These are phyloP conservation scores for Cordylochernes scorpioides DNA, from an alignment of 2,888 invertebrate species.

Conservation along the genomic window DNA sequence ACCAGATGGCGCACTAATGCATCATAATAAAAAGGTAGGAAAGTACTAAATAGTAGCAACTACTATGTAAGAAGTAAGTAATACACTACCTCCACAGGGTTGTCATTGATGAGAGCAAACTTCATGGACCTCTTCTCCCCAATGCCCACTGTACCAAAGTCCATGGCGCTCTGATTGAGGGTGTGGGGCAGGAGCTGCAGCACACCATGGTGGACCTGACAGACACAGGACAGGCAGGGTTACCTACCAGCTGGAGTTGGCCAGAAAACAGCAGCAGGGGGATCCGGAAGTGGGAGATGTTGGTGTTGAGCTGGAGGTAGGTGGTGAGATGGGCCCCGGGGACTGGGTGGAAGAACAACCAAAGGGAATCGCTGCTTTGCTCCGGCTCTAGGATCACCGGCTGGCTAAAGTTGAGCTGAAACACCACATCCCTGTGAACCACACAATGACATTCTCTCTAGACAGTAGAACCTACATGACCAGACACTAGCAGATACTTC, in stretches of 20 bases:
- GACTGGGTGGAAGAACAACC: constrained; percentile 30
- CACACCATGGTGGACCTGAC: constrained; percentile 3
- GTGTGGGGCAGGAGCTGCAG: constrained; percentile 25
- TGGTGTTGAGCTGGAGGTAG: constrained; percentile 37
- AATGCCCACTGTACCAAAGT: constrained; percentile 29
- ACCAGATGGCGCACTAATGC: too few species aligned
- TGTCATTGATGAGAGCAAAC: constrained; percentile 43
- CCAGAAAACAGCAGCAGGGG: constrained; percentile 46
- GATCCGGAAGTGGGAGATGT: constrained; percentile 40
- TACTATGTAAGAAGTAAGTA: too few species aligned
- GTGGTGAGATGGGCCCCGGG: constrained; percentile 32
- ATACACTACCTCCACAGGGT: constrained; percentile 33
- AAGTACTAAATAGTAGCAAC: too few species aligned
- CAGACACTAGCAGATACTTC: too few species aligned
- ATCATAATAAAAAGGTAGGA: too few species aligned
- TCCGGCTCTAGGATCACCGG: constrained; percentile 33
- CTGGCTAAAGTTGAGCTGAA: constrained; percentile 32
- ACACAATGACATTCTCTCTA: too few species aligned
- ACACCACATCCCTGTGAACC: too few species aligned
- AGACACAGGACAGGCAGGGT: neutral
- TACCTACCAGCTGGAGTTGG: constrained; percentile 31
- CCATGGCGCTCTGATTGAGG: constrained; percentile 19
- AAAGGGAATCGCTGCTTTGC: constrained; percentile 31
- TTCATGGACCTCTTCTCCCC: constrained; percentile 36
- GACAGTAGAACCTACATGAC: too few species aligned